Evolutionary conservation across 2,797 vertebrate genomes (phyloP).

Genomic region (Eidolon dupreanum): DNA sequence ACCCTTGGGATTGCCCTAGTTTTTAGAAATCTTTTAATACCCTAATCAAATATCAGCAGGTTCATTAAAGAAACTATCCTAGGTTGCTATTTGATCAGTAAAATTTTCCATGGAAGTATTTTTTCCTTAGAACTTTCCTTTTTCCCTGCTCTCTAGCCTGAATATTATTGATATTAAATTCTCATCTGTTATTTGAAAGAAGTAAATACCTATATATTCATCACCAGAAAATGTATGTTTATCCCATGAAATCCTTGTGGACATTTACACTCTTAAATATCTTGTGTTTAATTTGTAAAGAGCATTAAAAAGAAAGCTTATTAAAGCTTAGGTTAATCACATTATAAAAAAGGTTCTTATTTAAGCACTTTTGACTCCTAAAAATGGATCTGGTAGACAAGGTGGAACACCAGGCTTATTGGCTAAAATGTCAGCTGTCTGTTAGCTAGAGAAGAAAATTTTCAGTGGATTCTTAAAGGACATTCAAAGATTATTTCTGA

Average conservation of each 20-base stretch:
- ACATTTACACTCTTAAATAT: constrained; percentile 15
- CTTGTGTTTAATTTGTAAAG: constrained; percentile 53
- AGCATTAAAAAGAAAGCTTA: constrained; percentile 13
- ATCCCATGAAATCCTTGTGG: constrained; percentile 12
- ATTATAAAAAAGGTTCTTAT: constrained; percentile 17
- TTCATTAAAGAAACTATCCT: constrained; percentile 57
- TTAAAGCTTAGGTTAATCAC: constrained; percentile 22
- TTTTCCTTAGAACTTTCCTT: constrained; percentile 31
- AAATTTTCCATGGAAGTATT: neutral
- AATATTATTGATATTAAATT: constrained; percentile 21
- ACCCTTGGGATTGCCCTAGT: constrained; percentile 34
- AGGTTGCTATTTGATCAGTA: neutral
- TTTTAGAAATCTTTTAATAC: constrained; percentile 51
- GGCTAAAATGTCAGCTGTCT: constrained; percentile 35
- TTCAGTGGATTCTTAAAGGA: neutral
- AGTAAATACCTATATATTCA: constrained; percentile 15
- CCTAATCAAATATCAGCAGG: constrained; percentile 53
- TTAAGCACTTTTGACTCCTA: constrained; percentile 33
- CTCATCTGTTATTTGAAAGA: constrained; percentile 42
- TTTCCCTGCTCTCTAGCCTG: neutral
- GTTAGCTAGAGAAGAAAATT: neutral
- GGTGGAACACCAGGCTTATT: neutral
- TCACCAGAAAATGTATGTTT: constrained; percentile 31
- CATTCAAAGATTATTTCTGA: neutral
- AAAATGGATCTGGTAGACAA: neutral